Evolutionary conservation across 2,113 vertebrate species (phyloP).

Genomic region (Prionailurus bengalensis): DNA sequence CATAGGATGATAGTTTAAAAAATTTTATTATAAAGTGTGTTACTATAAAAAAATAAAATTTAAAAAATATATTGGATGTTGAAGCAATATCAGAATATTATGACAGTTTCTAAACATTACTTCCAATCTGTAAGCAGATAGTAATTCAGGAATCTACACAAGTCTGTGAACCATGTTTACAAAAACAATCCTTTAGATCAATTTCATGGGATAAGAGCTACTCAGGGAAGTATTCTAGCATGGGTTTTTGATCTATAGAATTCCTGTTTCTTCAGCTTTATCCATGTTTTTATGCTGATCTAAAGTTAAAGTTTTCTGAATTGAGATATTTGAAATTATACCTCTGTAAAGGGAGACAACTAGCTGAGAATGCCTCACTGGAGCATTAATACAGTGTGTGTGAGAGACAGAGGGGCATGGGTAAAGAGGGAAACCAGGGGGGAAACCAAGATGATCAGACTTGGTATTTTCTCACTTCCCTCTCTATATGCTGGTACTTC

Average conservation of each 20-base stretch:
- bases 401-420: too few species aligned
- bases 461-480: not conserved
- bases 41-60: not conserved
- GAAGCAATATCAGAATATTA: not conserved
- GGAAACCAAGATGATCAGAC: not conserved
- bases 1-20: not conserved
- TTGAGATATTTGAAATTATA: not conserved
- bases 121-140: not conserved
- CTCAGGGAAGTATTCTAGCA: not conserved
- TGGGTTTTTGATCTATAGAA: not conserved
- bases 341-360: not conserved
- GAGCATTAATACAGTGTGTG: not conserved
- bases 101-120: not conserved
- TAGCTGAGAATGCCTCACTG: not conserved
- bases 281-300: not conserved
- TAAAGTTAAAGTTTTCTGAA: not conserved
- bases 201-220: not conserved
- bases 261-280: not conserved
- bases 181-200: conserved; percentile 1
- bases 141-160: not conserved
- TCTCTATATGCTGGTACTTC: not conserved
- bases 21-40: not conserved
- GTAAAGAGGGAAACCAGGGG: not conserved
- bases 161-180: not conserved
- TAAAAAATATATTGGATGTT: not conserved